Percentiles rank a stretch among this genome's conserved stretches.
Conservation (phyloP, 2,797 vertebrate genomes). For the Galago senegalensis region DNA sequence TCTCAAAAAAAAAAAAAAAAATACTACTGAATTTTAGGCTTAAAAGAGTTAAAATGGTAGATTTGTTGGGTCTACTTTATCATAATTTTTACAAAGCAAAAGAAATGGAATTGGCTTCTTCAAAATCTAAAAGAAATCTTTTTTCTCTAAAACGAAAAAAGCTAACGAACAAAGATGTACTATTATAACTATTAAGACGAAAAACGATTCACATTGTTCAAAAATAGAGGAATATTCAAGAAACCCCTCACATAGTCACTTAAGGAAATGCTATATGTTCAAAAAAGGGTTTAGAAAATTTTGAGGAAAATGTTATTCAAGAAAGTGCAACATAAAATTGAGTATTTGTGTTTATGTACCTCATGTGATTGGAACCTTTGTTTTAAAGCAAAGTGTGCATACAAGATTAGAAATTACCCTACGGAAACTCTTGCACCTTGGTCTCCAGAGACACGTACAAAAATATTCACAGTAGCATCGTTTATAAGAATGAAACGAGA, state of each 20-base stretch:
- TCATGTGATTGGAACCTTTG: neutral
- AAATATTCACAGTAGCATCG: neutral
- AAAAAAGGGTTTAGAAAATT: slow-evolving; percentile 29
- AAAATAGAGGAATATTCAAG: neutral
- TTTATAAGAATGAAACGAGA: slow-evolving; percentile 1
- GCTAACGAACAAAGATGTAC: neutral
- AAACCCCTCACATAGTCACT: neutral
- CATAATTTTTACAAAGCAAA: neutral
- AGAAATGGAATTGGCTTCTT: neutral
- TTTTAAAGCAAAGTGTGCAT: neutral
- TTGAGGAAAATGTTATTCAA: neutral
- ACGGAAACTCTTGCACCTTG: neutral
- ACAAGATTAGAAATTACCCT: slow-evolving; percentile 38
- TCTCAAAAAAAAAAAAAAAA: no score
- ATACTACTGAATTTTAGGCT: neutral
- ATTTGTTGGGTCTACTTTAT: neutral
- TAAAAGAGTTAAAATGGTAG: neutral
- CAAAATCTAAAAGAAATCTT: neutral
- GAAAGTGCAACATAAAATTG: neutral
- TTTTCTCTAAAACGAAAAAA: neutral
- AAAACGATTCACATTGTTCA: neutral
- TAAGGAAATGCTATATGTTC: slow-evolving; percentile 10
- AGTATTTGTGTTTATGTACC: neutral
- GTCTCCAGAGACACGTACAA: neutral
- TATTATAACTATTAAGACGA: neutral